A percentile compares a stretch with the other conserved stretches of the same genome.
phyloP scores from a whole-genome alignment of 2,113 vertebrate genomes.

The Mungos mungo region DNA sequence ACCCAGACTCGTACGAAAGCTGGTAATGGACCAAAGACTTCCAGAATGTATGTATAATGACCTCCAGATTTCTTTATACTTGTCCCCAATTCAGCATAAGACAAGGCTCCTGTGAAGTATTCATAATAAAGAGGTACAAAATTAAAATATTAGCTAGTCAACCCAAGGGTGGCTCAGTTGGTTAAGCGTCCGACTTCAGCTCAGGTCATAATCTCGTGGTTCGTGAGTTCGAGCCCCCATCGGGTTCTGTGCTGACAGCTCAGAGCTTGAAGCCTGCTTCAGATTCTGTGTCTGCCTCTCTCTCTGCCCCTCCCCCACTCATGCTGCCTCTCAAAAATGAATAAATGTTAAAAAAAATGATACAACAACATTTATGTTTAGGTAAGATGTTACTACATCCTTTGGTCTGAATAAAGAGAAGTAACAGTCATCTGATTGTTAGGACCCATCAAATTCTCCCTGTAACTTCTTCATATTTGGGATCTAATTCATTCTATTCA shows the following conservation, averaged over 20 bases:
- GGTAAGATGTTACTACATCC: not conserved
- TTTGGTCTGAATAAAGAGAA: not conserved
- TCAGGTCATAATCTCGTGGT: no score
- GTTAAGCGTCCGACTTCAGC: no score
- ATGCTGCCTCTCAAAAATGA: no score
- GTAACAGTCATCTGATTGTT: not conserved
- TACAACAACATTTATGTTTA: not conserved
- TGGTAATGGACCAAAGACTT: conserved; percentile 94
- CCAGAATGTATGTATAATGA: conserved; percentile 96
- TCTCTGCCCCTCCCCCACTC: no score
- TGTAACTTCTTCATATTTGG: conserved; percentile 1
- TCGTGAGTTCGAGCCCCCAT: no score
- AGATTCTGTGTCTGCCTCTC: no score
- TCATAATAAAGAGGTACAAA: not conserved
- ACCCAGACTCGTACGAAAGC: conserved; percentile 96
- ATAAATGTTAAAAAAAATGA: no score
- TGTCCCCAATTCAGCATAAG: conserved; percentile 96
- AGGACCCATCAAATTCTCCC: not conserved
- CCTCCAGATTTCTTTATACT: conserved; percentile 97
- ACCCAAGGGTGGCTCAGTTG: not conserved
- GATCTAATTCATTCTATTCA: not conserved
- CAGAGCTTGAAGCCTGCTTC: no score
- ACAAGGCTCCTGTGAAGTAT: conserved; percentile 90
- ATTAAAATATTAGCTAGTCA: not conserved
- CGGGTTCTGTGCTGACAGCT: no score